Percentiles rank a stretch among this genome's conserved stretches.
Evolutionary conservation across 2,113 vertebrate species (phyloP).

Genomic region (Hypocryptadius cinnamomeus): DNA sequence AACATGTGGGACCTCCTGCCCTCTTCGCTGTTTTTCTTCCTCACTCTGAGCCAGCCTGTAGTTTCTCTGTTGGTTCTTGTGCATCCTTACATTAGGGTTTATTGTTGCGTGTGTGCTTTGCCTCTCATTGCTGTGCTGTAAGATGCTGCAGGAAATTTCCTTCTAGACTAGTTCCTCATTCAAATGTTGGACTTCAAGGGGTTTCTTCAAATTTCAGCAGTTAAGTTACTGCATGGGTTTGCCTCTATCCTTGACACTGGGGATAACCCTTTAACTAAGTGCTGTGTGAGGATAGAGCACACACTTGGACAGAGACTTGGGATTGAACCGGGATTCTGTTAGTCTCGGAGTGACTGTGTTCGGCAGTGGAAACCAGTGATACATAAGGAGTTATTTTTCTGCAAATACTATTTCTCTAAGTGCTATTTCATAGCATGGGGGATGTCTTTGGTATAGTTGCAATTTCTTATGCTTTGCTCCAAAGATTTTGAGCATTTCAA

Average conservation of each 20-base stretch:
- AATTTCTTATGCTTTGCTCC: background rate
- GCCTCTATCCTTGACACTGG: accelerated
- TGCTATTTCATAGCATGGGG: background rate
- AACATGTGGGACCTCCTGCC: background rate
- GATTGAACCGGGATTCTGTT: background rate
- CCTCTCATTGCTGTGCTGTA: background rate
- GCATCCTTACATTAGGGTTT: background rate
- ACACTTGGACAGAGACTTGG: background rate
- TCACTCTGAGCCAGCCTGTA: background rate
- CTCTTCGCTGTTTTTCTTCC: background rate
- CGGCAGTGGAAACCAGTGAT: background rate
- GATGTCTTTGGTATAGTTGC: background rate
- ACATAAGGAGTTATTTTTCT: background rate
- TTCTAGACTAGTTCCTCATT: background rate
- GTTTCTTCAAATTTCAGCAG: background rate
- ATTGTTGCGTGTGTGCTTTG: background rate
- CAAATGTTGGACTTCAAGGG: background rate
- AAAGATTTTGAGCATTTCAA: background rate
- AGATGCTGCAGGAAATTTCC: background rate
- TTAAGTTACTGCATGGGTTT: background rate
- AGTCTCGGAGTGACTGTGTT: background rate
- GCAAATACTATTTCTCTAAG: background rate
- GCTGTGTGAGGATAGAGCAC: background rate
- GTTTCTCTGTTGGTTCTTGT: background rate
- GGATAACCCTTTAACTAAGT: background rate